A percentile compares a stretch with the other conserved stretches of the same genome.
Evolutionary conservation across 2,113 vertebrate genomes (phyloP).

Genomic region (Ploceus nigricollis): DNA sequence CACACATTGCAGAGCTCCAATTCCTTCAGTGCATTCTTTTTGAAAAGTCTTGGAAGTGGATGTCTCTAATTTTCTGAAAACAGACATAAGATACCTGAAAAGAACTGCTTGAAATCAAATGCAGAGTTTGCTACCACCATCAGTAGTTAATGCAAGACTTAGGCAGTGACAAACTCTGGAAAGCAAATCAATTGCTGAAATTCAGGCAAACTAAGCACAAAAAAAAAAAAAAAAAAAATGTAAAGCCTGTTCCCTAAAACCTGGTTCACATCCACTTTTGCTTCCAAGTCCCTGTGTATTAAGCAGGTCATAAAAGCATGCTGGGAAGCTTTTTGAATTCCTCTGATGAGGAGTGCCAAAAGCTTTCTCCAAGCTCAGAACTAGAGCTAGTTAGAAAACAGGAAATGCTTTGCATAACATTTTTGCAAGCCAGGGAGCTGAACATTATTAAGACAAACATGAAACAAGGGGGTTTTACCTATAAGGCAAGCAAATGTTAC

Average conservation of each 20-base stretch:
- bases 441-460: neutral
- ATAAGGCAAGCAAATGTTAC: neutral
- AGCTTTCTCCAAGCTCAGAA: slow-evolving; percentile 28
- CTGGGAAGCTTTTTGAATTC: slow-evolving; percentile 19
- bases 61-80: neutral
- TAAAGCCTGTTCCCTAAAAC: neutral
- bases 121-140: neutral
- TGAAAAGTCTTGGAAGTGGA: neutral
- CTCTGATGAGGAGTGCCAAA: slow-evolving; percentile 28
- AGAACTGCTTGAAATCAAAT: neutral
- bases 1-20: neutral
- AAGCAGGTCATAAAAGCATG: slow-evolving; percentile 25
- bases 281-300: slow-evolving; percentile 16
- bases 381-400: slow-evolving; percentile 42
- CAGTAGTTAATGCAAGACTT: neutral
- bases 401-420: slow-evolving; percentile 38
- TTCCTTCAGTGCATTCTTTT: neutral
- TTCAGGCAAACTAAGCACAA: neutral
- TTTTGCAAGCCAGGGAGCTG: slow-evolving; percentile 19
- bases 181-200: neutral
- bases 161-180: neutral
- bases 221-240: neutral
- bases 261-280: slow-evolving; percentile 2
- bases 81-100: neutral
- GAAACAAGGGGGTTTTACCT: neutral